Evolutionary conservation across 2,888 invertebrate species (phyloP).

Genomic region (Pteria penguin): DNA sequence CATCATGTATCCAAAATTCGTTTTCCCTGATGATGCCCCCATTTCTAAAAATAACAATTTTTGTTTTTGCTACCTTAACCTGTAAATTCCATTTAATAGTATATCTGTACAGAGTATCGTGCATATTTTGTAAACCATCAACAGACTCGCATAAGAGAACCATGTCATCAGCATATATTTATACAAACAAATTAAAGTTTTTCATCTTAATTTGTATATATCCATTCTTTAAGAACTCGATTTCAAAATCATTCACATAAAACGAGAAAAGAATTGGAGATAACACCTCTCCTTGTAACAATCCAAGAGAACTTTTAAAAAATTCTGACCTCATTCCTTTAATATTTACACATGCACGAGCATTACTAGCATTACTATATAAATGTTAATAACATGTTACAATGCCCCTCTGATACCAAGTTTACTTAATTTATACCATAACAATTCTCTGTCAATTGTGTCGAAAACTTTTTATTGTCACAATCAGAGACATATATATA

Average conservation of each 20-base stretch:
- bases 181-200: conserved; percentile 7
- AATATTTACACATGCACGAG: conserved; percentile 38
- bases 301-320: conserved; percentile 31
- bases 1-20: neutral
- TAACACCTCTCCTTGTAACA: conserved; percentile 44
- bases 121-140: conserved; percentile 17
- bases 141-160: conserved; percentile 6
- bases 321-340: conserved; percentile 13
- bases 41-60: conserved; percentile 19
- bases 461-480: no score
- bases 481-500: no score
- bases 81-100: conserved; percentile 9
- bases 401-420: conserved; percentile 18
- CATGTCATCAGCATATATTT: conserved; percentile 31
- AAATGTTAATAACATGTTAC: conserved; percentile 18
- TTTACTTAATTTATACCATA: conserved; percentile 25
- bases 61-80: neutral
- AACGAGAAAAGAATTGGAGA: conserved; percentile 41
- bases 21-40: neutral
- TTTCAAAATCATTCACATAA: conserved; percentile 46
- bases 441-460: no score
- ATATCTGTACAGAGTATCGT: conserved; percentile 24
- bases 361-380: no score
- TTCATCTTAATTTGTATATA: neutral
- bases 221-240: neutral